A percentile compares a stretch with the other conserved stretches of the same genome.
phyloP scores from a whole-genome alignment of 2,797 vertebrate species.

The Chanos chanos region DNA sequence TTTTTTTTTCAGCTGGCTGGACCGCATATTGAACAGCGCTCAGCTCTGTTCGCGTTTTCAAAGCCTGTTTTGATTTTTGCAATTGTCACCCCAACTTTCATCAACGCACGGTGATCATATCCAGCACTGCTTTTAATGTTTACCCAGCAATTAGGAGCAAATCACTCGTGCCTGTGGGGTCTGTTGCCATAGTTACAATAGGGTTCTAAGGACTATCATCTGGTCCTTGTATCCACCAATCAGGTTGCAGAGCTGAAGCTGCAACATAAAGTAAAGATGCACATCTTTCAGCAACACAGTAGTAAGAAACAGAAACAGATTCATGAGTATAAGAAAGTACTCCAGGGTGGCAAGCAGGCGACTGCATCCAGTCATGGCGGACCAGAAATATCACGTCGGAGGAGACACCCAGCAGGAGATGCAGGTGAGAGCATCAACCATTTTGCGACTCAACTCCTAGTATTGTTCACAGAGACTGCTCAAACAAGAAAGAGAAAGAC shows the following conservation, averaged over 20 bases:
- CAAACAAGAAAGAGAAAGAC: conserved; percentile 56
- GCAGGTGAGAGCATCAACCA: conserved; percentile 87
- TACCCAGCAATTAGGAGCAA: conserved; percentile 81
- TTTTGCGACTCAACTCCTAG: conserved; percentile 75
- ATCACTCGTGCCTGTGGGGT: conserved; percentile 84
- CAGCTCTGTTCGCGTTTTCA: conserved; percentile 41
- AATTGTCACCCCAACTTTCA: conserved; percentile 25
- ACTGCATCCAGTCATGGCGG: conserved; percentile 86
- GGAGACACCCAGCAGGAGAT: conserved; percentile 72
- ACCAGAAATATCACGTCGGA: conserved; percentile 68
- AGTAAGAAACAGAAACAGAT: conserved; percentile 81
- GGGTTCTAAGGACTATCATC: conserved; percentile 90
- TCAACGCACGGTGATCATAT: conserved; percentile 41
- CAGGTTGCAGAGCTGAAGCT: conserved; percentile 83
- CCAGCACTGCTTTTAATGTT: conserved; percentile 54
- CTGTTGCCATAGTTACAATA: conserved; percentile 96
- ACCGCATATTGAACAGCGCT: conserved; percentile 33
- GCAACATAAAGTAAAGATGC: conserved; percentile 92
- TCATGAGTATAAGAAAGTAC: conserved; percentile 79
- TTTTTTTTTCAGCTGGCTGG: conserved; percentile 28
- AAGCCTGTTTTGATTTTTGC: conserved; percentile 39
- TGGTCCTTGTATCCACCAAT: conserved; percentile 91
- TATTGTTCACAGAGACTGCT: conserved; percentile 63
- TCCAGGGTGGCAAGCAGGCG: conserved; percentile 68
- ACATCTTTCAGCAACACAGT: conserved; percentile 85